Base-by-base conservation (phyloP, 2,888 invertebrate genomes). In the Rhamnusium bicolor region DNA sequence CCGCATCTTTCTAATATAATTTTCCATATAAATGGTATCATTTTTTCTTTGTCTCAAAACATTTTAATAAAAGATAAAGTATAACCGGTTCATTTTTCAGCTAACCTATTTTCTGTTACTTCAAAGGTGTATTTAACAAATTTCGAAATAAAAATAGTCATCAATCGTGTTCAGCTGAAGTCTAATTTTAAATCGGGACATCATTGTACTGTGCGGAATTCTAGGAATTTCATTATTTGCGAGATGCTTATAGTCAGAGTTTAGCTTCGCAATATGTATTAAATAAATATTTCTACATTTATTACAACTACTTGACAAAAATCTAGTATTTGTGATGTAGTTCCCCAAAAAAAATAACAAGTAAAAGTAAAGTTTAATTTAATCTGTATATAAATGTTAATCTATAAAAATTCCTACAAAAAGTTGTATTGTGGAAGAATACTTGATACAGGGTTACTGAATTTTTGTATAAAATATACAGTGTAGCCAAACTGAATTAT, bases 171-270 rank as follows among this genome's bases (percentile, higher is more conserved):
- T 18, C 16, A 10, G 12, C 18, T 12, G 32, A 58, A 58, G 16
- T 58, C 58, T 58, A 58, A 58, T 58, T 58, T 58, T 58, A 58
- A 58, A 58, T 16, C 58, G 32, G n/a, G 58, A 58, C 40, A 40
- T 14, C 58, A 58, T 58, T 58, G 58, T 58, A 58, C 58, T 32
- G 32, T 19, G 2, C 16, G 18, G 58, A 58, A 58, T 58, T 58
- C 58, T 19, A 32, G 19, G 58, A 58, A 58, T 58, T 18, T 29
- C 16, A 8, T 19, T 4, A 32, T 24, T 54, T 24, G n/a, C 24
- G 8, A 14, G 54, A n/a, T 54, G 24, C 24, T 18, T n/a, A 19
- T 4, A 40, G 40, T 40, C 40, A n/a, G 40, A 14, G n/a, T 3
- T 10, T n/a, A 40, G n/a, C 40, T 40, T n/a, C 40, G 40, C 40